Evolutionary conservation across 2,888 invertebrate genomes (phyloP), one percentile per base, ranked within the genome.

Genomic region (Orchestes rusci): DNA sequence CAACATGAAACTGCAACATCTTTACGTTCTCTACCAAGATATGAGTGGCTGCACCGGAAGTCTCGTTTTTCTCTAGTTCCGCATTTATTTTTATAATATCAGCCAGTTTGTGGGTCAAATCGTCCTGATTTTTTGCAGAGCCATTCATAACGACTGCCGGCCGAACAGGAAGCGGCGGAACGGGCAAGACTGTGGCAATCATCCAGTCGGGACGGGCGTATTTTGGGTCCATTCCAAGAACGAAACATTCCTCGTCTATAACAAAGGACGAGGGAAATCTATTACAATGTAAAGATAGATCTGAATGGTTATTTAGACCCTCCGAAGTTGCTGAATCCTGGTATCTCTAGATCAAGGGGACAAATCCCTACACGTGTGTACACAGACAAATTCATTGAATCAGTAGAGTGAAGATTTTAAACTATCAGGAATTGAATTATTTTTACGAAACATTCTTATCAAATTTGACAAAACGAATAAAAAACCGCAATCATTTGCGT

Each of bases 71-170:
- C 61, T 84, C 78, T 45, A 99, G 69, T 66, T 99, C 96, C 68
- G 95, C 96, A 66, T 99, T 99, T 1, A 93, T 77, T 73, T 99
- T 99, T 42, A 99, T 93, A 30, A 99, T 97, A 60, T 99, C 99
- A 0, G 97, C 84, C 43, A 99, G 73, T 71, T 99, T 99, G 70
- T 99, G 97, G 0, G 99, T 99, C 60, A 99, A 79, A 77, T 99
- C 99, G 64, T 99, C 99, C 72, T 95, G 84, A 77, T 97, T 99
- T 65, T 92, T 86, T 0, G 97, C 97, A 1, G 96, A 91, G n/a
- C 99, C 99, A 69, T 91, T 91, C 91, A 97, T 99, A 5, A 97
- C 93, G 3, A 99, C 97, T 39, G 99, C 96, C 0, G 99, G 99
- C 52, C 99, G 77, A 0, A 99, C 97, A 1, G 90, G 82, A 16